A percentile compares a stretch with the other conserved stretches of the same genome.
Conservation (phyloP, 2,797 vertebrate species). For the Nasua narica region DNA sequence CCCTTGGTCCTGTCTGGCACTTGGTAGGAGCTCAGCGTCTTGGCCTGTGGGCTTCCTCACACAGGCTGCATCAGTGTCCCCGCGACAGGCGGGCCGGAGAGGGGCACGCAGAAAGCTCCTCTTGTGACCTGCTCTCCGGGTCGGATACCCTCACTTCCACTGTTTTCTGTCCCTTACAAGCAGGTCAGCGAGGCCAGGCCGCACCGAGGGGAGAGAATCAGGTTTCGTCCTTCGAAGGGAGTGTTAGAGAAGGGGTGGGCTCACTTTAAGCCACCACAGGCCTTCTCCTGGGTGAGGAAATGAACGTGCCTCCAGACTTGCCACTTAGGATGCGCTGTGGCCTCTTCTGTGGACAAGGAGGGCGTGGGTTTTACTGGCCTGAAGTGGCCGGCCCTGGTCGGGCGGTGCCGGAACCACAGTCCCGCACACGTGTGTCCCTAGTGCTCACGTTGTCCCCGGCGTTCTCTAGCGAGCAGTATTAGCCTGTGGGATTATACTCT, state of each 20-base stretch:
- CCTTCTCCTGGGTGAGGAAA: background rate
- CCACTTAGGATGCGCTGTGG: background rate
- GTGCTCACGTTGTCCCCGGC: background rate
- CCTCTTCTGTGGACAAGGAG: background rate
- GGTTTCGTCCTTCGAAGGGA: background rate
- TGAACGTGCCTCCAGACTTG: background rate
- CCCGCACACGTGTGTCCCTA: background rate
- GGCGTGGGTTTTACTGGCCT: background rate
- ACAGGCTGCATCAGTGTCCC: too few species aligned
- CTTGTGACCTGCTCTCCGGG: background rate
- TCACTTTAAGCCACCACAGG: background rate
- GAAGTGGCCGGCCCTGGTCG: background rate
- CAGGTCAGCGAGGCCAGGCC: background rate
- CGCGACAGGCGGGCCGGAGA: accelerated
- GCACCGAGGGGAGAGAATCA: background rate
- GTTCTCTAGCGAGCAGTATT: background rate
- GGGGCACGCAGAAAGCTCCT: background rate
- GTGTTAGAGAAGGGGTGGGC: background rate
- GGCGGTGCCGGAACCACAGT: background rate
- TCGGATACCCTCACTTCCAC: too few species aligned
- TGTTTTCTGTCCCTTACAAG: background rate
- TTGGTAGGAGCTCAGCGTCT: background rate
- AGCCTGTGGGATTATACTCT: background rate
- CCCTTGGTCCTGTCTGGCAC: background rate
- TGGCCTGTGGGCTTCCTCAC: accelerated